Evolutionary conservation across 2,888 invertebrate species (phyloP).

Genomic region (Elysia crispata): DNA sequence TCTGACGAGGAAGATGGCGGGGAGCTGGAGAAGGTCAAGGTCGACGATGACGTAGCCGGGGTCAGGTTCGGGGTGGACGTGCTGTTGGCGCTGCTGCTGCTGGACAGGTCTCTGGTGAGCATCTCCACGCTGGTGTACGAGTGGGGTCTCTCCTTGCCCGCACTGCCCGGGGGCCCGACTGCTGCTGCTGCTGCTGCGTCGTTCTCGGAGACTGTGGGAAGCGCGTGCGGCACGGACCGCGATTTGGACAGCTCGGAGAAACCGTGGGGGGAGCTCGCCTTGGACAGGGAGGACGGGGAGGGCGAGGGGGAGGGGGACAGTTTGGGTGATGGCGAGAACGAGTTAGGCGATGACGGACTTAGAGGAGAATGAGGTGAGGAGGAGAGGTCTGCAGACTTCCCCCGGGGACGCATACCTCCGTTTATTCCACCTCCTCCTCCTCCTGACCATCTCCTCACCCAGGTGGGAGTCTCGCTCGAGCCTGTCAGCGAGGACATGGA

Average conservation of each 20-base stretch:
- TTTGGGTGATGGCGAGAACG: not conserved
- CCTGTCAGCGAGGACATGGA: conserved; percentile 38
- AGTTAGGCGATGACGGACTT: not conserved
- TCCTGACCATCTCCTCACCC: not conserved
- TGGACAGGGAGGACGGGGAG: not conserved
- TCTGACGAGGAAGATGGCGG: conserved; percentile 46
- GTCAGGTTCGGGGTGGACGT: conserved; percentile 32
- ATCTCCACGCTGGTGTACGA: conserved; percentile 65
- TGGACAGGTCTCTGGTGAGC: conserved; percentile 46
- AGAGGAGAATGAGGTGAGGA: not conserved
- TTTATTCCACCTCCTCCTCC: too few relatives aligned
- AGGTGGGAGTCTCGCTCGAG: not conserved
- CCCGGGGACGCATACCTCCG: not conserved
- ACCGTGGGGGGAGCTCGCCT: too few relatives aligned
- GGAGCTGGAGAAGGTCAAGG: conserved; percentile 32
- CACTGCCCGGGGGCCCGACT: not conserved
- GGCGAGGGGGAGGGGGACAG: not conserved
- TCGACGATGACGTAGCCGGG: not conserved
- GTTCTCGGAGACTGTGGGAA: conserved; percentile 54
- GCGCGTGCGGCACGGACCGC: conserved; percentile 52
- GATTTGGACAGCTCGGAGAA: conserved; percentile 51
- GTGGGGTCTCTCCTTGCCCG: conserved; percentile 63
- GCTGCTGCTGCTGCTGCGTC: conserved; percentile 45
- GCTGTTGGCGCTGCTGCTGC: conserved; percentile 15
- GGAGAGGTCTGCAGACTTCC: not conserved